Percentiles rank a stretch among this genome's conserved stretches.
Conservation (phyloP, 2,888 invertebrate species). For the Tetragnatha montana region DNA sequence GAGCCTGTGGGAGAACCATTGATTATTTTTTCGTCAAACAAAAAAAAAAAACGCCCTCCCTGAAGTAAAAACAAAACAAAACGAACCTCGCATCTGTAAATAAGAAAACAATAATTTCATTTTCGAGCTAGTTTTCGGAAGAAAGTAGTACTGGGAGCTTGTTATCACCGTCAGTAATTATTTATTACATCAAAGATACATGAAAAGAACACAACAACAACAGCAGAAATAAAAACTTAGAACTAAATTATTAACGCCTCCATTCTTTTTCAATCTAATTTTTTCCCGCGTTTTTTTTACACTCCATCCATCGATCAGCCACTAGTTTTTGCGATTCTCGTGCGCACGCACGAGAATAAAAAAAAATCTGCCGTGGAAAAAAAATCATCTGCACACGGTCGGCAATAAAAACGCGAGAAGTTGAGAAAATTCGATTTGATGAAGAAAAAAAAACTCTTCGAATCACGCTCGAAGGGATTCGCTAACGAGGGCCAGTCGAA, state of each 20-base stretch:
- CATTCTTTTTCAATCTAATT: slow-evolving; percentile 6
- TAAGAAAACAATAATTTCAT: slow-evolving; percentile 28
- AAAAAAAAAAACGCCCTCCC: not conserved
- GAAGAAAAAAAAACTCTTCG: slow-evolving; percentile 9
- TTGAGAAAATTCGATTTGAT: slow-evolving; percentile 45
- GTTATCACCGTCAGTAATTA: slow-evolving; percentile 46
- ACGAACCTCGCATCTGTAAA: not conserved
- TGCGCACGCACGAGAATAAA: not conserved
- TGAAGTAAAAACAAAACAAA: not conserved
- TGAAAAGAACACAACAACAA: not conserved
- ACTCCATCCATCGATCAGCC: slow-evolving; percentile 16
- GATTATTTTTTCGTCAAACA: not conserved
- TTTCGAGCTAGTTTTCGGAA: slow-evolving; percentile 14
- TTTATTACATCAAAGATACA: slow-evolving; percentile 36
- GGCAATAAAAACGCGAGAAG: slow-evolving; percentile 43
- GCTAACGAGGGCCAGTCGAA: slow-evolving; percentile 58
- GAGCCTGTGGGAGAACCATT: not conserved
- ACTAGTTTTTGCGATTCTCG: slow-evolving; percentile 10
- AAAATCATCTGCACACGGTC: not conserved
- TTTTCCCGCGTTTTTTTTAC: not conserved
- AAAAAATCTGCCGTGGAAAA: not conserved
- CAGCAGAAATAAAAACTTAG: slow-evolving; percentile 6
- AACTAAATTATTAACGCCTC: slow-evolving; percentile 21
- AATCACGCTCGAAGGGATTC: slow-evolving; percentile 50
- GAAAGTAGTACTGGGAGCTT: slow-evolving; percentile 31